These are phyloP conservation scores for Actinernus sp. DNA, from an alignment of 92 coral and sea anemone genomes.

Conservation along the genomic window DNA sequence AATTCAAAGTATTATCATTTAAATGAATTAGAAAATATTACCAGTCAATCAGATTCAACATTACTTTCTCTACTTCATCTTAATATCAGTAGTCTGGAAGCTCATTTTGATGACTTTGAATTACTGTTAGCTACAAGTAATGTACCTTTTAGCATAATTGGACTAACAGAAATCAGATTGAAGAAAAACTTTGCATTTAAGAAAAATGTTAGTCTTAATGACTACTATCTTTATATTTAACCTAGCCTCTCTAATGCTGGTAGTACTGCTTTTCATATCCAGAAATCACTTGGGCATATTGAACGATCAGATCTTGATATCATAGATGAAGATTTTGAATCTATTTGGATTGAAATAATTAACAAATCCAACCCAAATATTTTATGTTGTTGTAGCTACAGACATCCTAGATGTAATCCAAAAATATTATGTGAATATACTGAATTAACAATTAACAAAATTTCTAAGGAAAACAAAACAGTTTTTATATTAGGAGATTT, in stretches of 20 bases:
- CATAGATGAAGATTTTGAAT: constrained; percentile 33
- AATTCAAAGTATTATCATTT: too few species aligned
- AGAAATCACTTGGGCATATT: constrained; percentile 16
- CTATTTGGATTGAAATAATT: constrained; percentile 30
- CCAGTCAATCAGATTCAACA: too few species aligned
- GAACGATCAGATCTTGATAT: constrained; percentile 38
- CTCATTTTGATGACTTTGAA: too few species aligned
- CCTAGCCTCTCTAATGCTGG: constrained; percentile 36
- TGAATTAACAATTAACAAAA: constrained; percentile 10
- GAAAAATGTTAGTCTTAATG: constrained; percentile 28
- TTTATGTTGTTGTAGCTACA: too few species aligned
- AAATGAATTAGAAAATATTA: too few species aligned
- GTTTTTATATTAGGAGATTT: constrained; percentile 7
- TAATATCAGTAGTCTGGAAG: too few species aligned
- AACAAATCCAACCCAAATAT: constrained; percentile 13
- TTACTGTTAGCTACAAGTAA: too few species aligned
- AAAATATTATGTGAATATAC: constrained; percentile 14
- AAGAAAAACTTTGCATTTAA: too few species aligned
- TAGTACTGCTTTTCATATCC: constrained; percentile 26
- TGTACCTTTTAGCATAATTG: too few species aligned
- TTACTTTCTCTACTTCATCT: too few species aligned
- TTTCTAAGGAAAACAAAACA: constrained; percentile 33
- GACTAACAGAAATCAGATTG: too few species aligned
- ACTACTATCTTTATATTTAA: constrained; percentile 19
- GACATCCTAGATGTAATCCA: constrained; percentile 36